Base-by-base conservation (phyloP, 2,797 vertebrate species). In the Scyliorhinus canicula region DNA sequence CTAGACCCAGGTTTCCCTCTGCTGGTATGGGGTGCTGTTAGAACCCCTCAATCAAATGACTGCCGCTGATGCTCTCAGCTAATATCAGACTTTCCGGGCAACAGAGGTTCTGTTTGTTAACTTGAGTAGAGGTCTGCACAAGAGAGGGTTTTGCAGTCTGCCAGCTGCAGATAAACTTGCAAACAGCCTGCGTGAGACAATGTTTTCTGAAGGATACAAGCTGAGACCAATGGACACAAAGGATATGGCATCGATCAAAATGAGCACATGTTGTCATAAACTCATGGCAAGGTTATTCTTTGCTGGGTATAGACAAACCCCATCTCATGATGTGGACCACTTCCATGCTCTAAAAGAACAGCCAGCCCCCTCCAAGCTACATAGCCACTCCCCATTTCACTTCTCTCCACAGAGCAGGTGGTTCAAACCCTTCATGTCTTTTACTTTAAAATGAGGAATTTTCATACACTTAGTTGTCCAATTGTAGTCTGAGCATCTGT, bases 31-130 rank as follows among this genome's bases (percentile, higher is more conserved):
- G n/a, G 65, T 44, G 40, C 26, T 11, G 21, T 65, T 65, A 26
- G 57, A 91, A 91, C 88, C 88, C 88, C 88, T 91, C 88, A 91
- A 91, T 91, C 88, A 91, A 91, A 91, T 65, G 60, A 91, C 88
- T 65, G 88, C 88, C 88, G 11, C 88, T 44, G 88, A 44, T 44
- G 88, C 88, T 65, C 88, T 90, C 57, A 82, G 55, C 12, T 28
- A 86, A 60, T n/a, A 35, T 12, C 84, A n/a, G 55, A 35, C 16
- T 63, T 52, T 65, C 57, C 60, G 65, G 44, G 86, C 44, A 91
- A 91, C 60, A 91, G 3, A 88, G 84, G 8, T 86, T 86, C 44
- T 84, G 79, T 63, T 47, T 90, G 86, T 90, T 91, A 44, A 65
- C 7, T 44, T 63, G 35, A 90, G 5, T 63, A n/a, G 55, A 63